Base-by-base conservation (phyloP, 2,113 vertebrate species). In the Nothoprocta perdicaria region DNA sequence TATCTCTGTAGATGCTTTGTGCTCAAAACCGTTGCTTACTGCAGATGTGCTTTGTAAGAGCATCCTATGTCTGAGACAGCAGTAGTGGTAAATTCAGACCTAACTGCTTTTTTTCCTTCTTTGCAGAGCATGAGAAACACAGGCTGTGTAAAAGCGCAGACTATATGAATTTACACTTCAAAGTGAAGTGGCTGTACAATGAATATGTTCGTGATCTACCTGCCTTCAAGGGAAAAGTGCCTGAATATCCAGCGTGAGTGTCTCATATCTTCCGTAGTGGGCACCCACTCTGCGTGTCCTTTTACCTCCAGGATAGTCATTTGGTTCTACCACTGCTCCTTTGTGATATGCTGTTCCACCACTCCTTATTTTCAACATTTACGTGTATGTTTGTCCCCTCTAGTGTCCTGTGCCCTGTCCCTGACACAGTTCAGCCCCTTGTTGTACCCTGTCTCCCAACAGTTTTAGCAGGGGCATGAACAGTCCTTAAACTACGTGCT, bases 141-240 rank as follows among this genome's bases (percentile, higher is more conserved):
- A 95, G 98, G 6, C 97, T 99, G 81, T 99, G 99, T 96, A 99
- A 98, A 96, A 99, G 99, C n/a, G 99, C 99, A 0, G 99, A 99
- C 97, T 99, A 99, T 97, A 99, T 99, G 99, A 99, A 99, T 95
- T 97, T 99, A 87, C 99, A 99, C 96, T 99, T 99, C 97, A 99
- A 99, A 96, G 99, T 99, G 92, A 99, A 99, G 95, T 99, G 99
- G 99, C 98, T 99, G 23, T 98, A 98, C 97, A 99, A 99, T 5
- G 99, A 99, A 89, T 99, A 99, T 0, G 97, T 99, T 38, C 98
- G 96, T 88, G 98, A 99, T 89, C 98, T 99, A 92, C 98, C 98
- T 21, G 97, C 96, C 95, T 97, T 98, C 89, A 98, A 98, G 93
- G 98, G 93, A 12, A 97, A 98, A 53, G 96, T 99, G 93, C 98